Evolutionary conservation across 2,888 invertebrate genomes (phyloP).

Genomic region (Amaurobius ferox): DNA sequence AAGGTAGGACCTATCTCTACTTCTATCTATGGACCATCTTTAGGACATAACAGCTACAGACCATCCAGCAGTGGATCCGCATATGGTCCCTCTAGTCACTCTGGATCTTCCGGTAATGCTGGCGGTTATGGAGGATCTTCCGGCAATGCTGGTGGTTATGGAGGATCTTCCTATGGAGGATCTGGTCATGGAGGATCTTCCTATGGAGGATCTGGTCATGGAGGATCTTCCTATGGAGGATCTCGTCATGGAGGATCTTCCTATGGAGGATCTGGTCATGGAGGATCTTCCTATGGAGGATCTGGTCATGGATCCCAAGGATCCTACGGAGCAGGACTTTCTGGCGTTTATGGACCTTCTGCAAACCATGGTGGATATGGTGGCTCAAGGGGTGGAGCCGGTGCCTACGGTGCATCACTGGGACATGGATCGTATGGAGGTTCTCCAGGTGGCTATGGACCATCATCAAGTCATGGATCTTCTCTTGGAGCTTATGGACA

Average conservation of each 20-base stretch:
- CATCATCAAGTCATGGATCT: background rate
- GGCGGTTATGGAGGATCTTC: background rate
- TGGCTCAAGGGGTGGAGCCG: background rate
- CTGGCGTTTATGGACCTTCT: constrained; percentile 1
- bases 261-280: constrained; percentile 10
- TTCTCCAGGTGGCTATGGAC: constrained; percentile 12
- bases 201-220: constrained; percentile 16
- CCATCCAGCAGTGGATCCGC: background rate
- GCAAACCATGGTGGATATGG: background rate
- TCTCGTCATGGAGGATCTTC: background rate
- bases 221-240: background rate
- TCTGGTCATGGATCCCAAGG: background rate
- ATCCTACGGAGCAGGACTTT: background rate
- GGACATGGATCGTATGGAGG: constrained; percentile 4
- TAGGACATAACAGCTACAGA: constrained; percentile 19
- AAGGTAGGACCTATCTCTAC: constrained; percentile 29
- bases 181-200: background rate
- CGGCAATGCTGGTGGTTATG: background rate
- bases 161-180: background rate
- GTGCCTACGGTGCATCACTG: background rate
- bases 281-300: background rate
- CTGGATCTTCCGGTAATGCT: background rate
- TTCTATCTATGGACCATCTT: constrained; percentile 43
- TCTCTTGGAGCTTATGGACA: background rate
- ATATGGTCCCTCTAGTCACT: constrained; percentile 4